A percentile compares a stretch with the other conserved stretches of the same genome.
Conservation (phyloP, 35 echinoderm and acorn worm species). For the Holothuria glaberrima region DNA sequence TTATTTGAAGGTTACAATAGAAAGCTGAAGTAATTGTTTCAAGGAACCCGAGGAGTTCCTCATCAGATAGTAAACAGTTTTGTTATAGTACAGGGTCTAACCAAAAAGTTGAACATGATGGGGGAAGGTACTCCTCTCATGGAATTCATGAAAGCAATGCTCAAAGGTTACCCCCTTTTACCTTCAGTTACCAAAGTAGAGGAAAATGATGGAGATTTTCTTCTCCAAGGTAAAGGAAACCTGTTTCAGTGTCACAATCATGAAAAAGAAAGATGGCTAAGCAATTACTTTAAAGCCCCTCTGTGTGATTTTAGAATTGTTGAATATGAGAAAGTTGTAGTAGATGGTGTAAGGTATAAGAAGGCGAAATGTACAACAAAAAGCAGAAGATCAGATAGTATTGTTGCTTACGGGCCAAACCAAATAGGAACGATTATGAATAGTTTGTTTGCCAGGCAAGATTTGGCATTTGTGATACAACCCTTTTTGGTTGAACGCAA, state of each 20-base stretch:
- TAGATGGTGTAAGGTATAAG: not conserved
- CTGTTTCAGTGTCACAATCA: not conserved
- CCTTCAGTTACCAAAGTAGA: slow-evolving; percentile 4
- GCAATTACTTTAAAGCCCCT: not conserved
- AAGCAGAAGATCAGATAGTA: not conserved
- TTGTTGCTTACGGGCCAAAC: not conserved
- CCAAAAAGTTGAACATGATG: not conserved
- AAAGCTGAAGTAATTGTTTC: slow-evolving; percentile 16
- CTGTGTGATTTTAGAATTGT: not conserved
- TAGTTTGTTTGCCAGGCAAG: not conserved
- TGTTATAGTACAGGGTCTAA: slow-evolving; percentile 20
- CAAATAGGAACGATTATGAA: not conserved
- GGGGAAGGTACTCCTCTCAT: not conserved
- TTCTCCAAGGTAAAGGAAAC: not conserved
- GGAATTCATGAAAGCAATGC: not conserved
- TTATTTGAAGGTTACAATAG: slow-evolving; percentile 42
- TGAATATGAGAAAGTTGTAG: not conserved
- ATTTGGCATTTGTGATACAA: slow-evolving; percentile 19
- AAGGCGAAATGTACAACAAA: not conserved
- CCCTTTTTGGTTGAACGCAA: slow-evolving; percentile 5
- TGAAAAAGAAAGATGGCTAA: not conserved
- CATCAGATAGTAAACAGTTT: slow-evolving; percentile 40
- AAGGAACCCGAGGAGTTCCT: slow-evolving; percentile 35
- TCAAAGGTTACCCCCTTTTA: slow-evolving; percentile 22
- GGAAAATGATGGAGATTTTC: not conserved